Conservation (phyloP, 2,797 vertebrate species). For the Pangasius mekongensis region DNA sequence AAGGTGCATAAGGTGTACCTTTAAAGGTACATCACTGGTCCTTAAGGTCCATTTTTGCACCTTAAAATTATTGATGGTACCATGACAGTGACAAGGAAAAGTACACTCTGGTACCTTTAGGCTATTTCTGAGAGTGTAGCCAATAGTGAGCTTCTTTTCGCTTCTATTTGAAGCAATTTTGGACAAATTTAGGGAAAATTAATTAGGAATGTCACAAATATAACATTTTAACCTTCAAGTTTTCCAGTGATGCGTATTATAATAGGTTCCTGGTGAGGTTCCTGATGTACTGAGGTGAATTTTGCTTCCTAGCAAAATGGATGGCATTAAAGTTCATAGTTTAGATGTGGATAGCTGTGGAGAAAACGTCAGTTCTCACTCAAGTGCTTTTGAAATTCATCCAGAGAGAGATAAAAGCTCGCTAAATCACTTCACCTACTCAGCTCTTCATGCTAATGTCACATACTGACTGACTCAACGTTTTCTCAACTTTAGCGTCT, state of each 20-base stretch:
- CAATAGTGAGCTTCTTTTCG: neutral
- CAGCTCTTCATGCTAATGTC: neutral
- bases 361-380: neutral
- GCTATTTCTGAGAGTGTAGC: neutral
- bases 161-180: neutral
- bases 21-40: neutral
- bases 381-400: neutral
- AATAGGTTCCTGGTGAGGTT: neutral
- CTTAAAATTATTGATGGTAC: neutral
- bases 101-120: neutral
- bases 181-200: neutral
- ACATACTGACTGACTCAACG: neutral
- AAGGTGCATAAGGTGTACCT: neutral
- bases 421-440: neutral
- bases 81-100: neutral
- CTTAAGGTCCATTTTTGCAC: neutral
- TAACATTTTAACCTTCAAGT: neutral
- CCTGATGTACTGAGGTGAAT: neutral
- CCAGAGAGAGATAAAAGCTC: neutral
- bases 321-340: no score
- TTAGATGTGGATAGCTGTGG: neutral
- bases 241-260: neutral
- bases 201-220: neutral
- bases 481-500: neutral
- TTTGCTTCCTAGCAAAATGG: neutral